These are phyloP conservation scores for Venustoraphidia nigricollis DNA, from an alignment of 2,888 invertebrate genomes.

Conservation along the genomic window DNA sequence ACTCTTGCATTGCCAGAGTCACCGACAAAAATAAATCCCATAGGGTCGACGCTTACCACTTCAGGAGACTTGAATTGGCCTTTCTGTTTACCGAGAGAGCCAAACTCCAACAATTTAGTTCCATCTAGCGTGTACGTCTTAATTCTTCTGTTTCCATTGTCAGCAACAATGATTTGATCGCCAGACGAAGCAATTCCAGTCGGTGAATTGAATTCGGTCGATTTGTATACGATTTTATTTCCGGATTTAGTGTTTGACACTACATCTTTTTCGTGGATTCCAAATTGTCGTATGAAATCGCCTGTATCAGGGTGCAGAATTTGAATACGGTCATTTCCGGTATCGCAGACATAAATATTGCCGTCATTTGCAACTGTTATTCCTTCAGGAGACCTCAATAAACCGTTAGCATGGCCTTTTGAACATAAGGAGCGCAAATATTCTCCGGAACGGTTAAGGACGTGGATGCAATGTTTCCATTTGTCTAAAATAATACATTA, in stretches of 20 bases:
- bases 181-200: constrained; percentile 49
- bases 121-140: constrained; percentile 40
- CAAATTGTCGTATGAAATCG: constrained; percentile 42
- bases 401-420: constrained; percentile 45
- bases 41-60: constrained; percentile 51
- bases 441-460: constrained; percentile 46
- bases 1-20: constrained; percentile 64
- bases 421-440: constrained; percentile 43
- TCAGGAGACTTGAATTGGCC: constrained; percentile 62
- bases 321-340: constrained; percentile 58
- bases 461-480: constrained; percentile 53
- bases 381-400: constrained; percentile 59
- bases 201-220: constrained; percentile 51
- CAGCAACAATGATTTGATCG: constrained; percentile 38
- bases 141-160: constrained; percentile 57
- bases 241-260: too few species aligned
- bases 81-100: constrained; percentile 44
- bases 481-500: constrained; percentile 33
- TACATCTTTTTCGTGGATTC: constrained; percentile 21
- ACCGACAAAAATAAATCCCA: constrained; percentile 61
- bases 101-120: constrained; percentile 42
- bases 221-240: constrained; percentile 11
- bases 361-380: constrained; percentile 40
- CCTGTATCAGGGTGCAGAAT: constrained; percentile 40
- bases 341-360: constrained; percentile 57